These are phyloP conservation scores for Lagopus leucura DNA, from an alignment of 2,113 vertebrate species.

Conservation along the genomic window DNA sequence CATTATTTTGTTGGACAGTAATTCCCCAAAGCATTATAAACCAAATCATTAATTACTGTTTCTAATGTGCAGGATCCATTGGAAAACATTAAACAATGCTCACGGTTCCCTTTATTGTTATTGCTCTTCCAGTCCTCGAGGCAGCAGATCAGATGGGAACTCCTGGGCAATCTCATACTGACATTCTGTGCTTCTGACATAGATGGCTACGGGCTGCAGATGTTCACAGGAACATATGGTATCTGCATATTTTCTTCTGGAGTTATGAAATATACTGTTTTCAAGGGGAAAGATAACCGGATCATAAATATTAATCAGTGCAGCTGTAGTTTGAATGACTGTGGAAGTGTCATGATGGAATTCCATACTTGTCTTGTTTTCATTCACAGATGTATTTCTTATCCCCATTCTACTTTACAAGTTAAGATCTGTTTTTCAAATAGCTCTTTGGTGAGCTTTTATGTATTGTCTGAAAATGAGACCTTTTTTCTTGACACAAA, in stretches of 20 bases:
- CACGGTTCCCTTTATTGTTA: conserved; percentile 45
- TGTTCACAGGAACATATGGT: conserved; percentile 49
- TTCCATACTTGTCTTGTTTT: conserved; percentile 17
- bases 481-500: background rate
- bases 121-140: conserved; percentile 43
- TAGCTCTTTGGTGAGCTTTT: background rate
- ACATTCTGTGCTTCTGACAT: conserved; percentile 18
- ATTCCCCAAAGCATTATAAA: conserved; percentile 74
- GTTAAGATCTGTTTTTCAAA: background rate
- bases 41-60: conserved; percentile 78
- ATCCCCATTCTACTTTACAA: background rate
- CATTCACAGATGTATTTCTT: background rate
- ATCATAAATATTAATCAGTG: conserved; percentile 30
- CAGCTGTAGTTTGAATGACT: conserved; percentile 8
- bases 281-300: conserved; percentile 1
- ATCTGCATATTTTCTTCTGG: conserved; percentile 42
- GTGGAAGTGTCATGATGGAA: background rate
- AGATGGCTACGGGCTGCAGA: conserved; percentile 48
- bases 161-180: conserved; percentile 27
- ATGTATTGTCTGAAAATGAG: background rate
- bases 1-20: conserved; percentile 74
- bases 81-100: conserved; percentile 71
- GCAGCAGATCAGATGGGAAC: conserved; percentile 48
- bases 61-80: conserved; percentile 53
- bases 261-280: background rate